Evolutionary conservation across 2,113 vertebrate species (phyloP).

Genomic region (Microcebus murinus): DNA sequence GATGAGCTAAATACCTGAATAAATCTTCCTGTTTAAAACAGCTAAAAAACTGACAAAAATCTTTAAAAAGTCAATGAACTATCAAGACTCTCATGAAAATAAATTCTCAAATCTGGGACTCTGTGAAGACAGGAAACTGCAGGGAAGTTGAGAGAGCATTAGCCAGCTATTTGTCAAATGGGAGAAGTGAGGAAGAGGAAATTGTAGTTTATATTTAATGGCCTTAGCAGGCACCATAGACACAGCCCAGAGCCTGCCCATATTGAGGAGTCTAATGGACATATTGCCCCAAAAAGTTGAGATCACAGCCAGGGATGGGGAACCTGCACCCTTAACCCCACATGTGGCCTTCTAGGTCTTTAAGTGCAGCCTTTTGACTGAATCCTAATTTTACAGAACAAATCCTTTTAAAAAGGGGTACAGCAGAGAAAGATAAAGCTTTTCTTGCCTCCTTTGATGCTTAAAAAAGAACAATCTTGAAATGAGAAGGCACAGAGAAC

Average conservation of each 20-base stretch:
- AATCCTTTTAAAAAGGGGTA: no score
- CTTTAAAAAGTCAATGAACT: neutral
- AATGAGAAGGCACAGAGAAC: neutral
- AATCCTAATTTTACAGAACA: no score
- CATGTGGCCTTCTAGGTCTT: no score
- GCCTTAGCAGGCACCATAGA: neutral
- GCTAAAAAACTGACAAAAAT: neutral
- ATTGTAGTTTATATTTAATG: neutral
- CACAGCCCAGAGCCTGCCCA: neutral
- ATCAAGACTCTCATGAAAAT: neutral
- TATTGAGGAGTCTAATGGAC: neutral
- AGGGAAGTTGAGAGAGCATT: rapidly evolving
- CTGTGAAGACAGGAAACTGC: neutral
- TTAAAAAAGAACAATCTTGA: no score
- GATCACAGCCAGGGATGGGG: neutral
- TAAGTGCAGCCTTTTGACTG: no score
- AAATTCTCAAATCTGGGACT: neutral
- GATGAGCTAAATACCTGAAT: neutral
- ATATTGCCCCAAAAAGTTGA: neutral
- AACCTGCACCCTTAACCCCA: no score
- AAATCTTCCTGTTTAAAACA: neutral
- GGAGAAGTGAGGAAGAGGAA: neutral
- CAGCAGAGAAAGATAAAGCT: no score
- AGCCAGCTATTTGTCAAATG: neutral
- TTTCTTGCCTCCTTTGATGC: no score